These are phyloP conservation scores for Helleia helle DNA, from an alignment of 2,888 invertebrate genomes.

Conservation along the genomic window DNA sequence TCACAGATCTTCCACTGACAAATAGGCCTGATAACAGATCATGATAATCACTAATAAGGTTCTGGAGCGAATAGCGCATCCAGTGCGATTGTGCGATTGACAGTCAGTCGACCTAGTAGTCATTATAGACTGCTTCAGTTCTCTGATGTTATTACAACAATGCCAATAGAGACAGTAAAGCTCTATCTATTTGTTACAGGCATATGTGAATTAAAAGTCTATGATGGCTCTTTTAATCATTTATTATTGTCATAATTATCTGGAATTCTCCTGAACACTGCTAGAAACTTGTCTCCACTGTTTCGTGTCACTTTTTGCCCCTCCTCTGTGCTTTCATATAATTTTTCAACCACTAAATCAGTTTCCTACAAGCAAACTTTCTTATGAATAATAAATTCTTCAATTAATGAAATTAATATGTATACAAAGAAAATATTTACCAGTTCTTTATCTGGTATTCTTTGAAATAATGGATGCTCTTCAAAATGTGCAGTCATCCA, in stretches of 20 bases:
- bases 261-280: constrained; percentile 84
- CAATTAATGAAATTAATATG: not conserved
- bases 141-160: no score
- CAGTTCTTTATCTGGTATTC: constrained; percentile 81
- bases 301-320: constrained; percentile 98
- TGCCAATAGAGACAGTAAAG: no score
- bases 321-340: constrained; percentile 96
- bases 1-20: no score
- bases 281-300: constrained; percentile 93
- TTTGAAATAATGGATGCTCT: constrained; percentile 91
- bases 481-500: constrained; percentile 97
- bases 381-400: not conserved
- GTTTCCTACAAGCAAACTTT: constrained; percentile 71
- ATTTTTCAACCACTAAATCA: constrained; percentile 91
- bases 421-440: constrained; percentile 62
- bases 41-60: no score
- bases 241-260: constrained; percentile 27
- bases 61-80: no score
- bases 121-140: no score
- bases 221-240: no score
- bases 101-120: no score
- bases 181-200: no score
- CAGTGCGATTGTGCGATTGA: no score
- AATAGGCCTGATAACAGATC: no score
- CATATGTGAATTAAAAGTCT: no score